A percentile compares a stretch with the other conserved stretches of the same genome.
These are phyloP conservation scores for Gallinago solitaria DNA, from an alignment of 2,797 vertebrate species.

Conservation along the genomic window DNA sequence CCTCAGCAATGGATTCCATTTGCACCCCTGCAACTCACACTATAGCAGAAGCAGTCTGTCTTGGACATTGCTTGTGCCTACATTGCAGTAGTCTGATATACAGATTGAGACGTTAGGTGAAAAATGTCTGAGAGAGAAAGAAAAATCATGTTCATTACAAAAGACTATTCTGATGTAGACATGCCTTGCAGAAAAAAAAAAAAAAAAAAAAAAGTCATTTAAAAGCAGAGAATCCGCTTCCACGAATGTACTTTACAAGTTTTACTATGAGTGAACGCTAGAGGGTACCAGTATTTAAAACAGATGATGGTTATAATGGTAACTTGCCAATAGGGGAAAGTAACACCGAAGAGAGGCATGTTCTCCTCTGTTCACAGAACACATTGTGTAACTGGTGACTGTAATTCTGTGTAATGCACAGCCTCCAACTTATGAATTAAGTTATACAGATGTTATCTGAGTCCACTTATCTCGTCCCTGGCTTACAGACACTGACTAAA, in stretches of 20 bases:
- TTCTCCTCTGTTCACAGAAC: not conserved
- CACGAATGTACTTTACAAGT: not conserved
- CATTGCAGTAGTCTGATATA: not conserved
- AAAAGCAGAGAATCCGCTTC: not conserved
- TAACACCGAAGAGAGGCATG: not conserved
- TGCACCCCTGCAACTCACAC: not conserved
- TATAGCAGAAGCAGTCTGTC: not conserved
- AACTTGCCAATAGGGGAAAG: not conserved
- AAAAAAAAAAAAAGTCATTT: not conserved
- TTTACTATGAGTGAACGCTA: constrained; percentile 16
- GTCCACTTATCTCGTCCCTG: not conserved
- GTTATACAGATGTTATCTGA: not conserved
- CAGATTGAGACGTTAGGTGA: not conserved
- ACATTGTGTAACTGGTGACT: not conserved
- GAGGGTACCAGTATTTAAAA: constrained; percentile 59
- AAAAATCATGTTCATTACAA: not conserved
- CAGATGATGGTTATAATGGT: not conserved
- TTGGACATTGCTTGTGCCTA: not conserved
- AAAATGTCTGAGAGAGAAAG: not conserved
- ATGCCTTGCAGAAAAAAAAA: too few species aligned
- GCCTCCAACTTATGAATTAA: not conserved
- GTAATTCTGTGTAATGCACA: not conserved
- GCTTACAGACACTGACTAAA: not conserved
- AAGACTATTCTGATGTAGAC: not conserved
- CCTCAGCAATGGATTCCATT: not conserved